These are phyloP conservation scores for Acipenser ruthenus DNA, from an alignment of 2,797 vertebrate species.

Conservation along the genomic window DNA sequence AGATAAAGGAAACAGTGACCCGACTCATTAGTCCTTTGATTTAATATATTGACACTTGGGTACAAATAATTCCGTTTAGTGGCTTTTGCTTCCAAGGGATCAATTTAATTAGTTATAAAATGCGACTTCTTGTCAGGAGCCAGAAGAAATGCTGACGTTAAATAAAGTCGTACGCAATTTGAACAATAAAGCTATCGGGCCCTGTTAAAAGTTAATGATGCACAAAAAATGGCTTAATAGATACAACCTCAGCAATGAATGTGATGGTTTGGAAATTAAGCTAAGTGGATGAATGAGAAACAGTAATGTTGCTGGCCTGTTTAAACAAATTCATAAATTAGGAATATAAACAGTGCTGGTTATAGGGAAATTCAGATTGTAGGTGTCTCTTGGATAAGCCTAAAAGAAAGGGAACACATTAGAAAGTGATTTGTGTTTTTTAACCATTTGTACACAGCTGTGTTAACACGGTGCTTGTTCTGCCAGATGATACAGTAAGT, in stretches of 20 bases:
- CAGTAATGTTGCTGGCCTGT: slow-evolving; percentile 64
- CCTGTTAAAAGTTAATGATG: slow-evolving; percentile 95
- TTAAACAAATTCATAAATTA: slow-evolving; percentile 70
- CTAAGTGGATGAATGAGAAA: slow-evolving; percentile 75
- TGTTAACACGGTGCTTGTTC: too few relatives aligned
- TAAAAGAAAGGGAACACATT: not conserved
- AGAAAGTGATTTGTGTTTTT: too few relatives aligned
- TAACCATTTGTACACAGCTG: too few relatives aligned
- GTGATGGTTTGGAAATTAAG: slow-evolving; percentile 77
- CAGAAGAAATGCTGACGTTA: slow-evolving; percentile 96
- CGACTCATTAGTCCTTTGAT: slow-evolving; percentile 97
- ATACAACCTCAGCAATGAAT: slow-evolving; percentile 76
- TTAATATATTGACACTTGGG: slow-evolving; percentile 99
- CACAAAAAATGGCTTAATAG: slow-evolving; percentile 84
- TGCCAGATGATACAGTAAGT: too few relatives aligned
- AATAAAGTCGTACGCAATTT: slow-evolving; percentile 85
- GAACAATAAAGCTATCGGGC: slow-evolving; percentile 92
- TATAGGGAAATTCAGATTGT: slow-evolving; percentile 19
- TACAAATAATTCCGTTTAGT: slow-evolving; percentile 98
- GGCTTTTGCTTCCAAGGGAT: slow-evolving; percentile 83
- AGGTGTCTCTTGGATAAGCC: slow-evolving; percentile 19
- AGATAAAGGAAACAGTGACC: slow-evolving; percentile 97
- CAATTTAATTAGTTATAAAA: slow-evolving; percentile 99
- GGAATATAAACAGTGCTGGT: slow-evolving; percentile 37
- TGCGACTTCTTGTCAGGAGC: slow-evolving; percentile 91